A percentile compares a stretch with the other conserved stretches of the same genome.
Conservation (phyloP, 2,113 vertebrate genomes). For the Lipophrys pholis region DNA sequence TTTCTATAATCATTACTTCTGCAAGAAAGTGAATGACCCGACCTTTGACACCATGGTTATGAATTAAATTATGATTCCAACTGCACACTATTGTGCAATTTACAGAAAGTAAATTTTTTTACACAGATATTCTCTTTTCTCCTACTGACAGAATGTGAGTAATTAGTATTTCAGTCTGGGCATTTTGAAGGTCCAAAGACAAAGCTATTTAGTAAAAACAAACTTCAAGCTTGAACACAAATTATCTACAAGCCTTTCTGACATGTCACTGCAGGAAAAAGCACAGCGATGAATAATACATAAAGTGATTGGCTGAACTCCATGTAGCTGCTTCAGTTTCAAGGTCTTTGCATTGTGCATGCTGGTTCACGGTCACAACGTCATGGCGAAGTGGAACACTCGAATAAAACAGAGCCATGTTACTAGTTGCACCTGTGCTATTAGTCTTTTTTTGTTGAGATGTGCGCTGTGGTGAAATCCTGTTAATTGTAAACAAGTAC, state of each 20-base stretch:
- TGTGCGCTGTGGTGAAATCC: not conserved
- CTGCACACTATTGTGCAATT: too few relatives aligned
- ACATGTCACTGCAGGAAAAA: conserved; percentile 1
- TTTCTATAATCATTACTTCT: too few relatives aligned
- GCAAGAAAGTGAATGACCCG: too few relatives aligned
- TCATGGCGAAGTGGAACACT: not conserved
- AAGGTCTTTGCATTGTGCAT: not conserved
- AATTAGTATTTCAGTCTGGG: not conserved
- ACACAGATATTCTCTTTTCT: conserved; percentile 10
- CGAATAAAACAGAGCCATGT: not conserved
- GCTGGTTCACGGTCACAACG: not conserved
- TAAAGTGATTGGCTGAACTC: conserved; percentile 13
- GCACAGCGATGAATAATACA: conserved; percentile 21
- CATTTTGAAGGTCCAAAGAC: not conserved
- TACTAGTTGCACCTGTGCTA: not conserved
- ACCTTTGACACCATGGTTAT: too few relatives aligned
- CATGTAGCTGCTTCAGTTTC: conserved; percentile 14
- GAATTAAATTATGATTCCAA: too few relatives aligned
- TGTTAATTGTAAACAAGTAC: not conserved
- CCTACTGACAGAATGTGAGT: not conserved
- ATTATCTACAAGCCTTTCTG: not conserved
- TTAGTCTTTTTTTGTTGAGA: not conserved
- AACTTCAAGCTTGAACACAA: not conserved
- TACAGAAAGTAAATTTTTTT: too few relatives aligned
- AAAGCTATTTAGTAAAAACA: not conserved